These are phyloP conservation scores for Monochamus alternatus DNA, from an alignment of 2,888 invertebrate genomes.

Conservation along the genomic window DNA sequence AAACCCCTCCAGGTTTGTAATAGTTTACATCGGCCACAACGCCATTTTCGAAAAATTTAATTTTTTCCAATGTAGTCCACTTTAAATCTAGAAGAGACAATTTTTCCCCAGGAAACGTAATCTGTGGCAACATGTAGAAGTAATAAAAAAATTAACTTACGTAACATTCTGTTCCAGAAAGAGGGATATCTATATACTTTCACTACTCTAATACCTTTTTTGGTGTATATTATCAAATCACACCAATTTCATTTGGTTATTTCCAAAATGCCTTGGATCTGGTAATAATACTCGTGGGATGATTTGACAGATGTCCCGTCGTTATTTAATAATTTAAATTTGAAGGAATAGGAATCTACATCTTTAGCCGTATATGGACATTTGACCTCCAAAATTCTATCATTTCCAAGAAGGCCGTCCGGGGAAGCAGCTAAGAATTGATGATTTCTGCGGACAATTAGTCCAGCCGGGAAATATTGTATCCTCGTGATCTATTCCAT, in stretches of 20 bases:
- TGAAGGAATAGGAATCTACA: background rate
- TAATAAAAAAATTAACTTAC: background rate
- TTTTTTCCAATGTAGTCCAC: background rate
- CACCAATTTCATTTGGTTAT: no score
- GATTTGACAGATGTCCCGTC: no score
- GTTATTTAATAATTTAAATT: background rate
- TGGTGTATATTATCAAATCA: background rate
- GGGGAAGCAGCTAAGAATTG: no score
- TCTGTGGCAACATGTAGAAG: background rate
- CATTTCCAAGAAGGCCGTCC: no score
- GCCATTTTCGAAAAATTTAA: background rate
- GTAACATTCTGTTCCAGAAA: background rate
- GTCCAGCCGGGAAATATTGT: background rate
- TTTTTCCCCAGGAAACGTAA: background rate
- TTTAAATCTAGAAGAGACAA: background rate
- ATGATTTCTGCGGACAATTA: background rate
- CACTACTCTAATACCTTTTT: background rate
- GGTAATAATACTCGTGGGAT: no score
- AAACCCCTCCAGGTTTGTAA: background rate
- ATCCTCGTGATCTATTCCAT: background rate
- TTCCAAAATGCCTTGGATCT: no score
- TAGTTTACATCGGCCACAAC: background rate
- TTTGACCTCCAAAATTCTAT: no score
- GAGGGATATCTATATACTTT: background rate
- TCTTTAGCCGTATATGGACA: background rate